Evolutionary conservation across 2,113 vertebrate genomes (phyloP), one percentile per base, ranked within the genome.

Genomic region (Mormoops blainvillei): DNA sequence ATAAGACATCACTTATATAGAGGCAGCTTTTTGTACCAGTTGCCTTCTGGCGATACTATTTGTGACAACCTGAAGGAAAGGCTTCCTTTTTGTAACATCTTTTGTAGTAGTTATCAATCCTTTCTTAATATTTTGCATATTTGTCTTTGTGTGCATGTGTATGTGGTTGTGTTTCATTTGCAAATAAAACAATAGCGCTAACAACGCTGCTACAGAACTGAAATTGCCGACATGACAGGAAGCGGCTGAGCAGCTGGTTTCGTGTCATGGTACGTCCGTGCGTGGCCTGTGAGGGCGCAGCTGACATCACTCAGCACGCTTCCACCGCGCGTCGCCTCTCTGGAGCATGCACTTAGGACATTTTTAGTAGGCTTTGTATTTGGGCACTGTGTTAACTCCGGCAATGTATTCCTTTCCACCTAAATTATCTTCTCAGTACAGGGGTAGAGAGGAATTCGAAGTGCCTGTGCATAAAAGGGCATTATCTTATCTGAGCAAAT

Each of bases 361-460:
- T 93, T 96, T 96, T 95, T 95, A 93, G 97, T 89, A 96, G 94
- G 68, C 94, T 94, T 95, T 96, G 91, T 96, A 83, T 95, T 96
- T 96, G 94, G 91, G 63, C 93, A 97, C 86, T 89, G 83, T 87
- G 90, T 95, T 87, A 95, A 96, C 94, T 91, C 68, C 82, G 76
- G 63, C 82, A n/a, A 45, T 96, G 93, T 97, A 93, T 94, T 96
- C 88, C 85, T 95, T 92, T 83, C 91, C 86, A 80, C 89, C 94
- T 95, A 96, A 95, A 89, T 83, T 65, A 65, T 89, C 95, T 96
- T 93, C 82, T 80, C 68, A 33, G 77, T 50, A 1, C 43, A 48
- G 78, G 88, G 77, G 77, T 77, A 52, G 86, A 73, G 85, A 54
- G 65, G 87, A 80, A 95, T 65, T 86, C 91, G 80, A 92, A 83